Evolutionary conservation across 1,140 invertebrate genomes (phyloP).

Genomic region (Temnothorax nylanderi): DNA sequence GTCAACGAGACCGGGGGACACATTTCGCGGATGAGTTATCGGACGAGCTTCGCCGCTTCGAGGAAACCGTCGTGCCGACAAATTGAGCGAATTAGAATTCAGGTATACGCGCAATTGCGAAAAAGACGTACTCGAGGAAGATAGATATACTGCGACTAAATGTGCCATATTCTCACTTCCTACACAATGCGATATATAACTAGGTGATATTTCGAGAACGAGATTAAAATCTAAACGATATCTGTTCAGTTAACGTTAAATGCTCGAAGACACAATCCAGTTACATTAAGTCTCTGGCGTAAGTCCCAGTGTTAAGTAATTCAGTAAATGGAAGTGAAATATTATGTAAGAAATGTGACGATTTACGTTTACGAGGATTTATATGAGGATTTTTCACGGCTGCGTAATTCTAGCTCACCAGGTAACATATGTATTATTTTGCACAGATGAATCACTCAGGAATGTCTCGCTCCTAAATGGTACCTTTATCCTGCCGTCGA

Average conservation of each 20-base stretch:
- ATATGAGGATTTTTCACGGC: background rate
- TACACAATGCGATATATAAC: background rate
- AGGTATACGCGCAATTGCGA: background rate
- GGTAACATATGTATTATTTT: constrained; percentile 14
- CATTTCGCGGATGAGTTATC: constrained; percentile 63
- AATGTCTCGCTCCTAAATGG: background rate
- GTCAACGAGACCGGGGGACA: constrained; percentile 64
- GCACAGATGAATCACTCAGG: constrained; percentile 8
- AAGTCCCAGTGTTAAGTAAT: background rate
- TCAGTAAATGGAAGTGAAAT: constrained; percentile 14
- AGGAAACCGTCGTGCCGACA: constrained; percentile 45
- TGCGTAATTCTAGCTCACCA: background rate
- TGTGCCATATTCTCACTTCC: background rate
- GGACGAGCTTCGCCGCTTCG: constrained; percentile 46
- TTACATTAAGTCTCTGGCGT: background rate
- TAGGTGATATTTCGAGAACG: background rate
- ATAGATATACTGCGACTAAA: background rate
- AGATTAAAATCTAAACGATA: background rate
- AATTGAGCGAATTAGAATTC: constrained; percentile 32
- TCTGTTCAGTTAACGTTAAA: background rate
- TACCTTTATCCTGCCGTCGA: background rate
- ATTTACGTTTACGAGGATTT: background rate
- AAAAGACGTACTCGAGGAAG: background rate
- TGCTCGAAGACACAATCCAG: background rate
- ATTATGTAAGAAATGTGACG: background rate